Base-by-base conservation (phyloP, 1,140 invertebrate species). In the silkworm (Bombyx mori) region DNA sequence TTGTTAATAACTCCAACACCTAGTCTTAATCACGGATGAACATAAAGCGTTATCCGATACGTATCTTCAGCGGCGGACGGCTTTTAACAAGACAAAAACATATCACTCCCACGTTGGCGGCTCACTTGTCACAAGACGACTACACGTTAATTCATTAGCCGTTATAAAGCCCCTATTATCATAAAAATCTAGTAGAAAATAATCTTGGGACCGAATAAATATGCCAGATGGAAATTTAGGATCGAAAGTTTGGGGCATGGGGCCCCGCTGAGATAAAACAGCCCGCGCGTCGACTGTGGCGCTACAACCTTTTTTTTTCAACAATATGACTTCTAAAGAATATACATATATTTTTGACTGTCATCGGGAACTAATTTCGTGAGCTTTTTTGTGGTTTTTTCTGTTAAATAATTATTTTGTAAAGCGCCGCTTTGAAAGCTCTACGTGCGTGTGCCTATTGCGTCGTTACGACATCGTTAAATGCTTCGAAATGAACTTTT, bases 311-410 rank as follows among this genome's bases (percentile, higher is more conserved):
- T 50, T 53, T 57, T 75, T 75, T 79, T 75, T 75, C 71, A 35
- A 65, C 63, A 61, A 50, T 61, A 60, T 57, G 60, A 63, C 54
- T 57, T 57, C 58, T 48, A 61, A 77, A 74, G 68, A 65, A 61
- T 65, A 68, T 69, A 77, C 70, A 79, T 69, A 75, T 73, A 75
- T 80, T 82, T 85, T 78, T 85, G 76, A 77, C 80, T 85, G 80
- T 85, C 80, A 85, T 85, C 82, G 82, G 79, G 80, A 85, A 83
- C 82, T 86, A 83, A 86, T 86, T 86, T 86, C 68, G 73, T 62
- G 64, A 61, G 59, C 69, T 77, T 82, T 76, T 82, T 81, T 79
- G 71, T 81, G 58, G 70, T 79, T 79, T 79, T 78, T 73, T 73
- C 74, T 63, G 72, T 73, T n/a, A n/a, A 66, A 65, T 78, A 75